phyloP scores from a whole-genome alignment of 2,888 invertebrate genomes.

The Netelia melanura region DNA sequence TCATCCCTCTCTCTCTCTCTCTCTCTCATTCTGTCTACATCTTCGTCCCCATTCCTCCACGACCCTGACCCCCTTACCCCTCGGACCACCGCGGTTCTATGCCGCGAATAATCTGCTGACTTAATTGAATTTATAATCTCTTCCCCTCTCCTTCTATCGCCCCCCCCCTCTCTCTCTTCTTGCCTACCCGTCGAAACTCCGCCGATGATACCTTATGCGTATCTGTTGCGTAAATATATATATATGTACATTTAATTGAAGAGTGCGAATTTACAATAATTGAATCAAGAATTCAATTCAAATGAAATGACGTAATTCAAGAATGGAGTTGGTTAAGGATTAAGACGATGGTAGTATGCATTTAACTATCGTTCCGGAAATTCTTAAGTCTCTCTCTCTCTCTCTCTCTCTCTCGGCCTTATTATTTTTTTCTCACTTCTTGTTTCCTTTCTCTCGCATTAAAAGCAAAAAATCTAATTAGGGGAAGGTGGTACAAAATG shows the following conservation, averaged over 20 bases:
- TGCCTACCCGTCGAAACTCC: slow-evolving; percentile 8
- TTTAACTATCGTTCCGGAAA: background rate
- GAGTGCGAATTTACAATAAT: slow-evolving; percentile 46
- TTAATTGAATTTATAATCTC: slow-evolving; percentile 69
- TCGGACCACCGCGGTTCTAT: slow-evolving; percentile 33
- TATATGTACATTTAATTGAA: slow-evolving; percentile 19
- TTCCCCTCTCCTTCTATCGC: slow-evolving; percentile 14
- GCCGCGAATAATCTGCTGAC: slow-evolving; percentile 63
- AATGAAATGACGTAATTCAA: slow-evolving; percentile 41
- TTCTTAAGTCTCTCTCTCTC: background rate
- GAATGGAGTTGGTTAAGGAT: background rate
- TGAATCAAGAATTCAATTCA: slow-evolving; percentile 52
- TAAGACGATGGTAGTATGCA: background rate
- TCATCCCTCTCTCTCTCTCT: too few relatives aligned
- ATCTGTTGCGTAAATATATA: slow-evolving; percentile 4
- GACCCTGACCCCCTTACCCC: slow-evolving; percentile 8
- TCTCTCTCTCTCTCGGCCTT: background rate
- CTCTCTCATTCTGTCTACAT: slow-evolving; percentile 1
- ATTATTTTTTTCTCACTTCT: background rate
- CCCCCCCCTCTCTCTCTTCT: too few relatives aligned
- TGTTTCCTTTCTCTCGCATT: background rate
- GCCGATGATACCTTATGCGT: slow-evolving; percentile 39
- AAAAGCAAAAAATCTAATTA: background rate
- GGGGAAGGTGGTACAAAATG: too few relatives aligned
- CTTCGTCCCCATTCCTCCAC: slow-evolving; percentile 17